A percentile compares a stretch with the other conserved stretches of the same genome.
Conservation (phyloP, 2,113 vertebrate genomes). For the Cebus imitator region DNA sequence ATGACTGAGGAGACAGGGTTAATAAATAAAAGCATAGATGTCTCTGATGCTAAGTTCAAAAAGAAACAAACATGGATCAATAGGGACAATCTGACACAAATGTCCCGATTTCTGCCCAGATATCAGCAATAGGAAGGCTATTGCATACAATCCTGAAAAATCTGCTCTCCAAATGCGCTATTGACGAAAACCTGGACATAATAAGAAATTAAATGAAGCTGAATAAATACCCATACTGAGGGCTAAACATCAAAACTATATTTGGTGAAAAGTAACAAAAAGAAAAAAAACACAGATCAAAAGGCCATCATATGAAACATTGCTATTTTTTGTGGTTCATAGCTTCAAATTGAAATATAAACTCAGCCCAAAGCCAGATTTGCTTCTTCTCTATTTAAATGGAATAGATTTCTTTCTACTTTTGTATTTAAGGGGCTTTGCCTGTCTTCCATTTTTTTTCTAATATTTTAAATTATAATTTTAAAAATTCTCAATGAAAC, state of each 20-base stretch:
- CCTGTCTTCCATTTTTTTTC: not conserved
- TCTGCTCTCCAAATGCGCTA: slow-evolving; percentile 74
- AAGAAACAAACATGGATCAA: slow-evolving; percentile 81
- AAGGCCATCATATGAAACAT: not conserved
- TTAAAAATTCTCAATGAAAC: not conserved
- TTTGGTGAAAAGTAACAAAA: slow-evolving; percentile 73
- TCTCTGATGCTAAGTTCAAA: slow-evolving; percentile 17
- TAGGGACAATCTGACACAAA: slow-evolving; percentile 76
- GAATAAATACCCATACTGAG: slow-evolving; percentile 80
- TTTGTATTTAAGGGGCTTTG: not conserved
- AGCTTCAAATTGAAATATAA: slow-evolving; percentile 15
- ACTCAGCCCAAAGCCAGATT: not conserved
- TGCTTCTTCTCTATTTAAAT: slow-evolving; percentile 1
- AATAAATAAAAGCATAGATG: slow-evolving; percentile 37
- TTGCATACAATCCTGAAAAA: slow-evolving; percentile 67
- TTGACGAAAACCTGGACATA: slow-evolving; percentile 77
- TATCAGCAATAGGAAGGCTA: slow-evolving; percentile 65
- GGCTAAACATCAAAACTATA: slow-evolving; percentile 57
- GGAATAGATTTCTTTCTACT: slow-evolving; percentile 5
- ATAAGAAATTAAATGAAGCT: slow-evolving; percentile 84
- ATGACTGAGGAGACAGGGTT: not conserved
- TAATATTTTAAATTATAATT: not conserved
- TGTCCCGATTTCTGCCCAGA: slow-evolving; percentile 78
- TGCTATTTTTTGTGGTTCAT: not conserved
- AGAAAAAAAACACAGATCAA: slow-evolving; percentile 30